Percentiles rank a stretch among this genome's conserved stretches.
Conservation (phyloP, 2,113 vertebrate genomes). For the Thamnaconus septentrionalis region DNA sequence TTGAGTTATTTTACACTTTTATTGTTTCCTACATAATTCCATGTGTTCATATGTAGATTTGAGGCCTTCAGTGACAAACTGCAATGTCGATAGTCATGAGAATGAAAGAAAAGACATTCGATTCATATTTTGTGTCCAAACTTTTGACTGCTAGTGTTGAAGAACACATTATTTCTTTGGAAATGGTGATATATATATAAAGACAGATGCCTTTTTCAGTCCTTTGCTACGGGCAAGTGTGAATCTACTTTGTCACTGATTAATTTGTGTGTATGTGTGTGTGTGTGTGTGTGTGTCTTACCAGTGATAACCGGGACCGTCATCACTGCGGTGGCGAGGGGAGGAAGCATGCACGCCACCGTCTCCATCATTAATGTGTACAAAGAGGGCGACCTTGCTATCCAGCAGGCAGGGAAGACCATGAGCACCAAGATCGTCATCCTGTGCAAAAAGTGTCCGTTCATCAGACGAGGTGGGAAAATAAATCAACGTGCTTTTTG, state of each 20-base stretch:
- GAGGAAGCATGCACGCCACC: conserved; percentile 87
- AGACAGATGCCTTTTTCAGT: no score
- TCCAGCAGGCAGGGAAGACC: conserved; percentile 95
- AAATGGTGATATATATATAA: no score
- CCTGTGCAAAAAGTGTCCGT: conserved; percentile 93
- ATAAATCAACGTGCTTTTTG: background rate
- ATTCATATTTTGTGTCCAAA: no score
- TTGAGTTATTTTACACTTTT: no score
- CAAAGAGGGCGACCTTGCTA: conserved; percentile 90
- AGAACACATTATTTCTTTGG: no score
- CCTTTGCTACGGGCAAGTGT: no score
- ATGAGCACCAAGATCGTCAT: conserved; percentile 93
- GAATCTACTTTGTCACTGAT: background rate
- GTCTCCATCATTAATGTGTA: conserved; percentile 94
- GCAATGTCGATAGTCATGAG: no score
- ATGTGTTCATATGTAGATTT: no score
- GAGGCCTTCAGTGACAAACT: no score
- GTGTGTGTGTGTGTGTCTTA: conserved; percentile 28
- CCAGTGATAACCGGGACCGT: conserved; percentile 91
- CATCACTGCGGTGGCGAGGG: conserved; percentile 80
- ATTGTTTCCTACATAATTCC: no score
- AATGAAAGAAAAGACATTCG: no score
- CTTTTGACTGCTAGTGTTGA: no score
- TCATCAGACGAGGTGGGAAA: conserved; percentile 89
- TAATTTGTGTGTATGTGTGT: background rate